Percentiles rank a stretch among this genome's conserved stretches.
phyloP scores from a whole-genome alignment of 2,113 vertebrate species.

The Tragelaphus scriptus region DNA sequence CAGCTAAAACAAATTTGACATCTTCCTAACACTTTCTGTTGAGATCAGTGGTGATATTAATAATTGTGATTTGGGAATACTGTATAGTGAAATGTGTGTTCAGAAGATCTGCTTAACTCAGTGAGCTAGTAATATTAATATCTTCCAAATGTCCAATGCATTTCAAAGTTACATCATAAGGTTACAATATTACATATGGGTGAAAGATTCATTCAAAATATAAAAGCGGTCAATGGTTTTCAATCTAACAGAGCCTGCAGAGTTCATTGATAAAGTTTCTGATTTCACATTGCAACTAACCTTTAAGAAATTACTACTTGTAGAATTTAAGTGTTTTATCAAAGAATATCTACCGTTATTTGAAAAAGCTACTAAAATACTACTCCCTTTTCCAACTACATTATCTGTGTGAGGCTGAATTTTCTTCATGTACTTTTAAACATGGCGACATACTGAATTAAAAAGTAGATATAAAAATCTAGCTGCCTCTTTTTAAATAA shows the following conservation, averaged over 20 bases:
- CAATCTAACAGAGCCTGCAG: background rate
- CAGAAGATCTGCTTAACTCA: background rate
- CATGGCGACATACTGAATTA: background rate
- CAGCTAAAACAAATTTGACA: background rate
- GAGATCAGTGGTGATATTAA: background rate
- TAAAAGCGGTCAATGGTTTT: background rate
- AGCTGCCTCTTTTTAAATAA: background rate
- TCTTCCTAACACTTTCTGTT: background rate
- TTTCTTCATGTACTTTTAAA: background rate
- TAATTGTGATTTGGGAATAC: background rate
- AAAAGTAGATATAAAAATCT: background rate
- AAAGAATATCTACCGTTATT: background rate
- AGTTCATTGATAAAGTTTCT: background rate
- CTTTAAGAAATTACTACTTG: background rate
- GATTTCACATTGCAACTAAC: background rate
- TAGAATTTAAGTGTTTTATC: background rate
- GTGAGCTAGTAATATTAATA: background rate
- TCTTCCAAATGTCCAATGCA: background rate
- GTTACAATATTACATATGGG: background rate
- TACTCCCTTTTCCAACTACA: background rate
- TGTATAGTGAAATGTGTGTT: background rate
- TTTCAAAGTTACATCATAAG: background rate
- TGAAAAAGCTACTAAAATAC: background rate
- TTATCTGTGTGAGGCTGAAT: background rate
- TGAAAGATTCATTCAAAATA: background rate